Conservation (phyloP, 2,888 invertebrate genomes). For the Thymelicus acteon region DNA sequence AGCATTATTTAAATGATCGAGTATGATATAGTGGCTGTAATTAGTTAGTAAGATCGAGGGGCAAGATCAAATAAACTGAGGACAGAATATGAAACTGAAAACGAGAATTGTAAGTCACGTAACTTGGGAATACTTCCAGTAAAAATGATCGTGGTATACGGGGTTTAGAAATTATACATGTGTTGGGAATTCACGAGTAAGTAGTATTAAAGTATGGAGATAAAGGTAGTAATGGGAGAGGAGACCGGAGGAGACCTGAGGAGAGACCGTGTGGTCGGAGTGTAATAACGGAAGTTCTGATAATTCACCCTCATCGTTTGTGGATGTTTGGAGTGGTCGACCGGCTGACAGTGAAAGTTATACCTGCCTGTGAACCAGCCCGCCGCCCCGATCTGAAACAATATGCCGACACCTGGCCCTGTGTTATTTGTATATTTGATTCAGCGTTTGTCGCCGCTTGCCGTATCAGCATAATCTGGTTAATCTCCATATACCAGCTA, state of each 20-base stretch:
- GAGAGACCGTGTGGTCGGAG: slow-evolving; percentile 29
- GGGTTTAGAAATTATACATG: no score
- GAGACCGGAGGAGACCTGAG: slow-evolving; percentile 10
- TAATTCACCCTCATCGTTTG: slow-evolving; percentile 95
- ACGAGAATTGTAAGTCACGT: background rate
- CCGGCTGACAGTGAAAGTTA: slow-evolving; percentile 98
- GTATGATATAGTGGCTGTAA: slow-evolving; percentile 4
- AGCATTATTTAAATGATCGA: slow-evolving; percentile 22
- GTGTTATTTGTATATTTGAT: slow-evolving; percentile 58
- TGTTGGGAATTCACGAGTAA: no score
- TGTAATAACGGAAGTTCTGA: slow-evolving; percentile 47
- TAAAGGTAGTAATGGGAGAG: slow-evolving; percentile 10
- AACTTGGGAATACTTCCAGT: slow-evolving; percentile 1
- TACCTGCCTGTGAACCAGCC: slow-evolving; percentile 98
- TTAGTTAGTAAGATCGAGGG: slow-evolving; percentile 40
- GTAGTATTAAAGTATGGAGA: background rate
- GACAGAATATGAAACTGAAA: slow-evolving; percentile 8
- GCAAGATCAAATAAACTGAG: slow-evolving; percentile 40
- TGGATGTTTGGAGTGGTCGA: slow-evolving; percentile 96
- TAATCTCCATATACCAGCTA: slow-evolving; percentile 47
- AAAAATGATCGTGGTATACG: background rate
- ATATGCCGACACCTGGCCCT: slow-evolving; percentile 78
- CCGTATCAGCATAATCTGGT: slow-evolving; percentile 37
- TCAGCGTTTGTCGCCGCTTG: slow-evolving; percentile 43
- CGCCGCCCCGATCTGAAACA: slow-evolving; percentile 93